Percentiles rank a stretch among this genome's conserved stretches.
Conservation (phyloP, 2,797 vertebrate genomes). For the Microcaecilia unicolor region DNA sequence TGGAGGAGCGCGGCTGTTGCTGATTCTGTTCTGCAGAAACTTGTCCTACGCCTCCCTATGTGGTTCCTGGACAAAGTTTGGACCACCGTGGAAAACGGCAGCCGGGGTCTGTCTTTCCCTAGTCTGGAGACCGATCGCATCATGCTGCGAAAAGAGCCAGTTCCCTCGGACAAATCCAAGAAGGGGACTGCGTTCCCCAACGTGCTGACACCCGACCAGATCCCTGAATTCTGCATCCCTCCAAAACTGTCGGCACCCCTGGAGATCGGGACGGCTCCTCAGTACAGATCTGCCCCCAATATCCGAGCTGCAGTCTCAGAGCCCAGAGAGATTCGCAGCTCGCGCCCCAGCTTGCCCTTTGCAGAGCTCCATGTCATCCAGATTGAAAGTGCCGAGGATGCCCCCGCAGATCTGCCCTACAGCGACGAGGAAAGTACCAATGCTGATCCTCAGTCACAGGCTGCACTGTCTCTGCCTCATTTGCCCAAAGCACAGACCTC, state of each 20-base stretch:
- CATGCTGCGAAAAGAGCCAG: not conserved
- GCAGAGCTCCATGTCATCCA: constrained; percentile 68
- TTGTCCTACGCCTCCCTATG: constrained; percentile 13
- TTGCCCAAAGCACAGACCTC: constrained; percentile 50
- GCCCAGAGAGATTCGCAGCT: fast-evolving
- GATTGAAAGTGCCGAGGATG: constrained; percentile 74
- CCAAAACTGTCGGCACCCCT: constrained; percentile 57
- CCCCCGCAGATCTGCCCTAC: constrained; percentile 37
- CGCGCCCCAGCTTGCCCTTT: constrained; percentile 4
- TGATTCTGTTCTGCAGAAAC: not conserved
- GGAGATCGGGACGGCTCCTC: constrained; percentile 1
- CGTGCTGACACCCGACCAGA: constrained; percentile 83
- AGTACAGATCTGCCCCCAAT: constrained; percentile 4
- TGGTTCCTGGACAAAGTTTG: constrained; percentile 44
- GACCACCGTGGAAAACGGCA: constrained; percentile 3
- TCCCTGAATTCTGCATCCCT: constrained; percentile 90
- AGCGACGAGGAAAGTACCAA: constrained; percentile 73
- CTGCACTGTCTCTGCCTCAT: constrained; percentile 39
- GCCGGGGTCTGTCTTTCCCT: not conserved
- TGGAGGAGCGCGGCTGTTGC: not conserved
- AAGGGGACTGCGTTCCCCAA: constrained; percentile 55
- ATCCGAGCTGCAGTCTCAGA: constrained; percentile 2
- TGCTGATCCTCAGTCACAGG: constrained; percentile 72
- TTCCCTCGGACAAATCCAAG: too few relatives aligned
- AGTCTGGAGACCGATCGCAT: constrained; percentile 11